Percentiles rank a stretch among this genome's conserved stretches.
phyloP scores from a whole-genome alignment of 2,113 vertebrate species.

The Microtus pennsylvanicus region DNA sequence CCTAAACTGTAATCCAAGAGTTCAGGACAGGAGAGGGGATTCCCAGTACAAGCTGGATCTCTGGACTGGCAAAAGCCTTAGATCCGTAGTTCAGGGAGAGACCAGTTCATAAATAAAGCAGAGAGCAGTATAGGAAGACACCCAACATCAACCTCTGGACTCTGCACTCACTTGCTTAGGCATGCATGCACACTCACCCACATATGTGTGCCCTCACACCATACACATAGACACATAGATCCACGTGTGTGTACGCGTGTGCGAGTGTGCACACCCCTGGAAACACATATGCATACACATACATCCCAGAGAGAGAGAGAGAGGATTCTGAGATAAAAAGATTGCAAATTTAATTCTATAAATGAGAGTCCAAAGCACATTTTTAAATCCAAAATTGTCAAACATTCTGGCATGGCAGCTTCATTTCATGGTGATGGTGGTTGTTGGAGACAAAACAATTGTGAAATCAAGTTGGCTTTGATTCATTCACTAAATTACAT shows the following conservation, averaged over 20 bases:
- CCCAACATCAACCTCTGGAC: not conserved
- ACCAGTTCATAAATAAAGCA: not conserved
- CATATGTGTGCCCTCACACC: not conserved
- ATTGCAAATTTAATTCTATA: not conserved
- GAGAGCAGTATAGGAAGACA: too few relatives aligned
- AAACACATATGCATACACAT: not conserved
- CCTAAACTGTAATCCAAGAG: not conserved
- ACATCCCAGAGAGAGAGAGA: not conserved
- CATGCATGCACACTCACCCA: too few relatives aligned
- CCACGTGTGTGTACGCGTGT: too few relatives aligned
- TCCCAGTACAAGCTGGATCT: not conserved
- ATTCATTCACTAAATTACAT: constrained; percentile 5
- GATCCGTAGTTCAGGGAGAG: too few relatives aligned
- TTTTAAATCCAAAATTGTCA: constrained; percentile 16
- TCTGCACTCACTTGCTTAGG: too few relatives aligned
- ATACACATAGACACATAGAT: not conserved
- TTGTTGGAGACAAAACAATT: not conserved
- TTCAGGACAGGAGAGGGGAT: not conserved
- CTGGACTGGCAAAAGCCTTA: not conserved
- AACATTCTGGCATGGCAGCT: not conserved
- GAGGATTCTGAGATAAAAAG: not conserved
- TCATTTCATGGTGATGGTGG: not conserved
- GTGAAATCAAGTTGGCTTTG: not conserved
- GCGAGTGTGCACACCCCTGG: too few relatives aligned
- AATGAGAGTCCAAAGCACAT: not conserved